Evolutionary conservation across 2,113 vertebrate genomes (phyloP).

Genomic region (Papio anubis): DNA sequence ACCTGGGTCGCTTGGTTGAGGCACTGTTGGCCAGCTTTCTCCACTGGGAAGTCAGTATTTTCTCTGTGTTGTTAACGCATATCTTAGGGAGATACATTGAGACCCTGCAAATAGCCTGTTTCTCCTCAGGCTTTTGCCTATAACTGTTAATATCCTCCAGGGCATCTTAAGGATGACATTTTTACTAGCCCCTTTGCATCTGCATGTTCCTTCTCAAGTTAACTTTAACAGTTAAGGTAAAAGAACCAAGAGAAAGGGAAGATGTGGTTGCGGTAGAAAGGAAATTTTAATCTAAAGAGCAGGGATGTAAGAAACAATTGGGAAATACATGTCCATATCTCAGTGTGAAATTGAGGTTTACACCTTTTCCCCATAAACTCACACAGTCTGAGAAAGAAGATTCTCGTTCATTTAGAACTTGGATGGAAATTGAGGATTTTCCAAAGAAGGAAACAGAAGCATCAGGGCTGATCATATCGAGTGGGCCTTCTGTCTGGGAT

Average conservation of each 20-base stretch:
- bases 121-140: neutral
- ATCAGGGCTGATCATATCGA: neutral
- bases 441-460: neutral
- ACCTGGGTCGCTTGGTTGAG: accelerated
- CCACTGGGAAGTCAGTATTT: neutral
- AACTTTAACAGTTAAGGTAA: neutral
- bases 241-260: neutral
- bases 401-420: neutral
- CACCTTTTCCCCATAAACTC: neutral
- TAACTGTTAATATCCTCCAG: neutral
- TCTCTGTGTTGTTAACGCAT: neutral
- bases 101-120: neutral
- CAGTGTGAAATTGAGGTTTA: neutral
- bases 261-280: neutral
- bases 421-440: neutral
- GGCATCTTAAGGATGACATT: neutral
- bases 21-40: neutral
- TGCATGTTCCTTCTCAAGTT: neutral
- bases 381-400: neutral
- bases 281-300: neutral
- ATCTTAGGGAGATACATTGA: neutral
- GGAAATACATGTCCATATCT: neutral
- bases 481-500: accelerated
- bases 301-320: neutral
- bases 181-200: neutral